Evolutionary conservation across 1,140 invertebrate genomes (phyloP), one percentile per base, ranked within the genome.

Genomic region (Drosophila dunni): DNA sequence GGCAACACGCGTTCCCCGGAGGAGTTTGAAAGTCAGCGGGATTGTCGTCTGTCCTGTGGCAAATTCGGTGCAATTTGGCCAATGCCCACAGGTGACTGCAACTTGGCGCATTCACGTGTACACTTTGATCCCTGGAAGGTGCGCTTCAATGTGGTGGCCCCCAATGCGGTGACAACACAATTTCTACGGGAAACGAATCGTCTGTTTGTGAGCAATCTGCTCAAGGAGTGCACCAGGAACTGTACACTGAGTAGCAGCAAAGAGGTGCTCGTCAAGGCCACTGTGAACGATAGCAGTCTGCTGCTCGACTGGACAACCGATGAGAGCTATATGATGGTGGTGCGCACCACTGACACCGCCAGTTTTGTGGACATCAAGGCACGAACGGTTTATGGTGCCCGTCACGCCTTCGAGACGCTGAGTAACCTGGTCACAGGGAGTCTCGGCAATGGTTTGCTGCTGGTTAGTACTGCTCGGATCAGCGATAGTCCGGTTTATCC

Each of bases 331-430:
- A 85, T 90, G 29, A 78, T 96, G 54, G 93, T 94, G 53, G 89
- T 96, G 7, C 91, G 92, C 42, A 94, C 93, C 61, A 94, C 93
- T 93, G 94, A 95, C 94, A 85, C 77, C 15, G 91, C 82, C 54
- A 92, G 70, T 7, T 92, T 92, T 60, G 94, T 96, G 3, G 92
- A 94, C n/a, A 94, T 97, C 9, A 89, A 90, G 7, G 94, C 95
- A 0, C 80, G 84, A 9, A 96, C 96, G 0, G 94, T 96, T n/a
- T 97, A 94, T 82, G 96, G 96, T 2, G 95, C 94, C 0, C 93
- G 96, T 2, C 95, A 97, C 81, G 96, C 93, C n/a, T 92, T 97
- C 45, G 96, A 97, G 92, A 96, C 96, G 2, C 91, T 97, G 10
- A 94, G 94, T 2, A 96, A 97, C 79, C 85, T 97, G 56, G 94